These are phyloP conservation scores for Xanthia icteritia DNA, from an alignment of 2,888 invertebrate genomes.

Conservation along the genomic window DNA sequence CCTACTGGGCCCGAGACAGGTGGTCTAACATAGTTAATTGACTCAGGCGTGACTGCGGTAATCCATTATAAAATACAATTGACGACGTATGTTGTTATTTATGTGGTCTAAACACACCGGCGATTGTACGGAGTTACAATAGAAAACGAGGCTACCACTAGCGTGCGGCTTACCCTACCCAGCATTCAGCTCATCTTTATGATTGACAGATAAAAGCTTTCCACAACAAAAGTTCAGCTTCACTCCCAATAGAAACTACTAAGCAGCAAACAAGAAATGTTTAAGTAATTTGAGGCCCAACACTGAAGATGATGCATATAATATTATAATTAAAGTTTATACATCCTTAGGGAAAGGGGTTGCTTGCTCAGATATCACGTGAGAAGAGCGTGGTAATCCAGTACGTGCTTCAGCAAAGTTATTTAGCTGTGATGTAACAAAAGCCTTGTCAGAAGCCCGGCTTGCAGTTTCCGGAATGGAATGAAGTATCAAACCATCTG, in stretches of 20 bases:
- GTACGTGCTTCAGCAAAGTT: slow-evolving; percentile 54
- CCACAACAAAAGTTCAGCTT: not conserved
- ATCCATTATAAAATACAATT: no score
- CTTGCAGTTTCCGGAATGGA: slow-evolving; percentile 52
- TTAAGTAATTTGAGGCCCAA: no score
- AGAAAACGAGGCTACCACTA: not conserved
- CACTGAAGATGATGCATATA: slow-evolving; percentile 26
- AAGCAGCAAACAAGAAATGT: slow-evolving; percentile 3
- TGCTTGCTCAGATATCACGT: slow-evolving; percentile 40
- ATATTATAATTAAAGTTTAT: slow-evolving; percentile 44
- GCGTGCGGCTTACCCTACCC: not conserved
- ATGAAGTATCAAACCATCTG: slow-evolving; percentile 44
- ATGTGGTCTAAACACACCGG: no score
- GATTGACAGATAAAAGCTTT: not conserved
- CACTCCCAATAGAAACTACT: not conserved
- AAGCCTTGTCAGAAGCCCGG: slow-evolving; percentile 35
- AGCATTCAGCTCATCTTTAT: not conserved
- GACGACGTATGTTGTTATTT: no score
- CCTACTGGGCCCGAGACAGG: no score
- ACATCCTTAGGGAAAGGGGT: slow-evolving; percentile 46
- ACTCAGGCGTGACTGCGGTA: no score
- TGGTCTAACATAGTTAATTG: no score
- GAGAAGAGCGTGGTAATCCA: slow-evolving; percentile 42
- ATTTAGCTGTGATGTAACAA: slow-evolving; percentile 52
- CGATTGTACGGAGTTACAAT: not conserved